A percentile compares a stretch with the other conserved stretches of the same genome.
phyloP scores from a whole-genome alignment of 2,797 vertebrate genomes.

The Cacajao melanocephalus region DNA sequence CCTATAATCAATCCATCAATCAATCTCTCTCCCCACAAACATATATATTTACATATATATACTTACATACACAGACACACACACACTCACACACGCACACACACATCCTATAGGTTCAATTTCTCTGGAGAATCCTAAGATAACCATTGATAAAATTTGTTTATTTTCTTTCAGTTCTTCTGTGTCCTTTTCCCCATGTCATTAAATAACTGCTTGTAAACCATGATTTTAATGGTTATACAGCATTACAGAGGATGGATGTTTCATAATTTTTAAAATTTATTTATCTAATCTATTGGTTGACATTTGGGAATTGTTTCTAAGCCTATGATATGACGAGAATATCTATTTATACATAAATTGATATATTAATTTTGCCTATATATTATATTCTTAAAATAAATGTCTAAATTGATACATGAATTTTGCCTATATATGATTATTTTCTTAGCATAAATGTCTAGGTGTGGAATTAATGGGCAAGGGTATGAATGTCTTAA shows the following conservation, averaged over 20 bases:
- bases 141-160: not conserved
- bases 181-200: not conserved
- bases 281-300: slow-evolving; percentile 7
- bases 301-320: not conserved
- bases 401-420: not conserved
- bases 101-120: not conserved
- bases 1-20: not conserved
- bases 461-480: not conserved
- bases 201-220: not conserved
- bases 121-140: not conserved
- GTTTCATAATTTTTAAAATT: slow-evolving; percentile 46
- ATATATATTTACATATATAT: not conserved
- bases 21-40: not conserved
- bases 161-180: not conserved
- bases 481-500: not conserved
- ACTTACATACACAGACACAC: not conserved
- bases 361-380: not conserved
- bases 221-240: not conserved
- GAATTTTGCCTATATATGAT: not conserved
- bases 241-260: not conserved
- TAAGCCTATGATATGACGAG: not conserved
- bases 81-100: not conserved
- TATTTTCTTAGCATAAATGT: slow-evolving; percentile 2
- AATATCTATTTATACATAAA: not conserved
- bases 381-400: not conserved